Base-by-base conservation (phyloP, 2,113 vertebrate species). In the Mugil cephalus region DNA sequence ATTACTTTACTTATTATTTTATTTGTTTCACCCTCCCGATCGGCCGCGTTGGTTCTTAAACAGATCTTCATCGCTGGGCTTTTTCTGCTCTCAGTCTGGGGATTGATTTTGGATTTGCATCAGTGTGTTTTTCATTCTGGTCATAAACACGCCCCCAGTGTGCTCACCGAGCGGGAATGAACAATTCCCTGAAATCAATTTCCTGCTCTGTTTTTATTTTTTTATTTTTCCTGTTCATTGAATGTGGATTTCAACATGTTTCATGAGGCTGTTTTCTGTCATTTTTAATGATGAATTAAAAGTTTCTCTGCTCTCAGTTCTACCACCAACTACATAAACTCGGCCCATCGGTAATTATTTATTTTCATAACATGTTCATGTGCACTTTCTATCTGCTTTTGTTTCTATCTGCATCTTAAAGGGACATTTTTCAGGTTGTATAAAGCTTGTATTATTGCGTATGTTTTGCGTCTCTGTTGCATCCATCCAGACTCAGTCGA, bases 41-140 rank as follows among this genome's bases (percentile, higher is more conserved):
- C n/a, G n/a, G n/a, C n/a, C n/a, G n/a, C n/a, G n/a, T n/a, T n/a
- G n/a, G n/a, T n/a, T n/a, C n/a, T n/a, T 54, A 43, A 2, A 83
- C 61, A 42, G 53, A 65, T 78, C 43, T 10, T 56, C 43, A 54
- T 52, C 7, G 10, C 7, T 50, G 48, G 45, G 50, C 2, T 59
- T 47, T 68, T 59, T 61, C n/a, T n/a, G n/a, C 24, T 30, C 24
- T 5, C 63, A 51, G 65, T 50, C 74, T 62, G 35, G 7, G 39
- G 43, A 76, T 88, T 63, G 74, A 83, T 86, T 86, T 63, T 60
- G 70, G 74, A 55, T 79, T 69, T 65, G 54, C 51, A 47, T 81
- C 63, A 59, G 61, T 60, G 59, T 61, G 62, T 55, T 39, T 62
- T 67, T 82, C 79, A 40, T 64, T 56, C 34, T 4, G 38, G 6